Percentiles rank a stretch among this genome's conserved stretches.
Evolutionary conservation across 2,113 vertebrate species (phyloP).

Genomic region (Zapornia atra): DNA sequence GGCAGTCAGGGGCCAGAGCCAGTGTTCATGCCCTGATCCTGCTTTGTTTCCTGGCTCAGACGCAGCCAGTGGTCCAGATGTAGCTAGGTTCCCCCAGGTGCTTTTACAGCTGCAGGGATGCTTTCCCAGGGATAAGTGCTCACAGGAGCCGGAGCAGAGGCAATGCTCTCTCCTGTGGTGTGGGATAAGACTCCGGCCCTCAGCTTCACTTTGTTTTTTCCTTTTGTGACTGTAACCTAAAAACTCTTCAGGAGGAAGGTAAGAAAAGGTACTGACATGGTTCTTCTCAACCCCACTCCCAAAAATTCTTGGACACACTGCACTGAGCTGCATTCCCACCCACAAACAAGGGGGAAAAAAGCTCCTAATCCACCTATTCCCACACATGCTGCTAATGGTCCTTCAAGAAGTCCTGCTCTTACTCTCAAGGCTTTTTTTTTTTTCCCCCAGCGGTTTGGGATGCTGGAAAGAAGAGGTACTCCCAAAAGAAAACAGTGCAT

Average conservation of each 20-base stretch:
- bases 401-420: background rate
- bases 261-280: background rate
- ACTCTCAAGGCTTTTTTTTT: background rate
- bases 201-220: background rate
- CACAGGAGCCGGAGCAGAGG: background rate
- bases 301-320: background rate
- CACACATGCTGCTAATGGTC: fast-evolving
- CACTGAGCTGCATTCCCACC: background rate
- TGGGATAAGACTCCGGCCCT: fast-evolving
- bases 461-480: background rate
- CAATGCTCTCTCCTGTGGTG: background rate
- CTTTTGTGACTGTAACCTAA: background rate
- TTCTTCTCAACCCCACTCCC: background rate
- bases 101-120: background rate
- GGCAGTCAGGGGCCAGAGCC: background rate
- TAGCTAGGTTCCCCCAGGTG: background rate
- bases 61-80: background rate
- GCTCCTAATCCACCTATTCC: background rate
- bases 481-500: background rate
- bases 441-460: background rate
- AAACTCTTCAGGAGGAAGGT: background rate
- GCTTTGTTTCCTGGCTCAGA: background rate
- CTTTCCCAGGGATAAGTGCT: background rate
- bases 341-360: fast-evolving
- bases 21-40: background rate